phyloP scores from a whole-genome alignment of 2,888 invertebrate species.

The Tortricodes alternella region DNA sequence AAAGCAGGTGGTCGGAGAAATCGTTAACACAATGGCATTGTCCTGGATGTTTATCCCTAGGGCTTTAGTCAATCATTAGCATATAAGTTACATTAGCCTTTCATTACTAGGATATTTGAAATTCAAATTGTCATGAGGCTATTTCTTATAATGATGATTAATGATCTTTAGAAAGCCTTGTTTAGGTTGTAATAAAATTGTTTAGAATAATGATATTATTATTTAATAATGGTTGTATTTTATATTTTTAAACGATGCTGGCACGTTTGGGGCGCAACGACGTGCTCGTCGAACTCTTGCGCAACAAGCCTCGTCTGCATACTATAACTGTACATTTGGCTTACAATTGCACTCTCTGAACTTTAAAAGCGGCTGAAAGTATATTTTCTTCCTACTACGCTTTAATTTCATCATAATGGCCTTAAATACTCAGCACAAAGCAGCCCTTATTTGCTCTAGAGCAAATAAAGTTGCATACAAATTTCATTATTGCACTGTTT shows the following conservation, averaged over 20 bases:
- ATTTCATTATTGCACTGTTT: no score
- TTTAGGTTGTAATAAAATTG: background rate
- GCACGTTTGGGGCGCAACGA: background rate
- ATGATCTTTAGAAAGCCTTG: background rate
- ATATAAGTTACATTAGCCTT: conserved; percentile 2
- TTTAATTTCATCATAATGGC: no score
- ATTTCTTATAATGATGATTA: background rate
- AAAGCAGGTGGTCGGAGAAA: conserved; percentile 24
- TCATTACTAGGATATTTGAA: background rate
- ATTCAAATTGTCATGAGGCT: background rate
- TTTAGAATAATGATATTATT: background rate
- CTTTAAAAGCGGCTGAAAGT: conserved; percentile 29
- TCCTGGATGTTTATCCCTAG: conserved; percentile 44
- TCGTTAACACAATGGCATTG: conserved; percentile 48
- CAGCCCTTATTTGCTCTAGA: no score
- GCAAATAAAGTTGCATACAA: no score
- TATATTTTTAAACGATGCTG: background rate
- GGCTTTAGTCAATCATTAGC: conserved; percentile 20
- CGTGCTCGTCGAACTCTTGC: conserved; percentile 27
- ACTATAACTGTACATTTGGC: conserved; percentile 31
- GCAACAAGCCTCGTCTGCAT: conserved; percentile 31
- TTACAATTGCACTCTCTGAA: conserved; percentile 28
- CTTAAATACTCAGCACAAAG: no score
- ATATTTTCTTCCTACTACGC: no score
- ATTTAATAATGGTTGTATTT: background rate